Evolutionary conservation across 2,113 vertebrate genomes (phyloP), one percentile per base, ranked within the genome.

Genomic region (Gracilinanus agilis): DNA sequence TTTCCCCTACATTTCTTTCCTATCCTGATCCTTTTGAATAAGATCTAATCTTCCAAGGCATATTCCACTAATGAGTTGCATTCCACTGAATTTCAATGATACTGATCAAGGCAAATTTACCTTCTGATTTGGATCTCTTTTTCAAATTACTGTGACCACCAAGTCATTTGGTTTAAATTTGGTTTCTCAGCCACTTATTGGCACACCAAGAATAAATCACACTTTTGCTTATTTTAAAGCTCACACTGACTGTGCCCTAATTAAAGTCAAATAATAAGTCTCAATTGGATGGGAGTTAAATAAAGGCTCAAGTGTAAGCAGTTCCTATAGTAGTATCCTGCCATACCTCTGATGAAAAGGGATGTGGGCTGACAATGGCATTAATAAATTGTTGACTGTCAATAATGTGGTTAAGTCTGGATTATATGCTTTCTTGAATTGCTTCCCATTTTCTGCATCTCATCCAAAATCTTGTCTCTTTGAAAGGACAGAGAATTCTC

Each of bases 361-460:
- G 34, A 19, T 83, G 4, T 83, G 16, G 67, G 16, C 21, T 83
- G n/a, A 83, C n/a, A 83, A 6, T 83, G 34, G n/a, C 34, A 83
- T 83, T 83, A 40, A 40, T 83, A 21, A n/a, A 13, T 34, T 34
- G 58, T 11, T 92, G 67, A 44, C 27, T 2, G 49, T 93, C 88
- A 54, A 27, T 94, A 53, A 54, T n/a, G 13, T 90, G 61, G 75
- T 58, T 67, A 92, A 96, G 44, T 91, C 89, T 92, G 67, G 49
- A 44, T 44, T 93, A 55, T 19, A 34, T 92, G 90, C 93, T 54
- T 25, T 90, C 55, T 93, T 83, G 21, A 89, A 93, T 44, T 90
- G 2, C 67, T 88, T 19, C n/a, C 12, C 94, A 1, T 93, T 96
- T 91, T 44, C 61, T 94, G n/a, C 53, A 3, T 40, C 55, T 44